Percentiles rank a stretch among this genome's conserved stretches.
phyloP scores from a whole-genome alignment of 92 coral and sea anemone genomes.

The Epizoanthus stellaris region DNA sequence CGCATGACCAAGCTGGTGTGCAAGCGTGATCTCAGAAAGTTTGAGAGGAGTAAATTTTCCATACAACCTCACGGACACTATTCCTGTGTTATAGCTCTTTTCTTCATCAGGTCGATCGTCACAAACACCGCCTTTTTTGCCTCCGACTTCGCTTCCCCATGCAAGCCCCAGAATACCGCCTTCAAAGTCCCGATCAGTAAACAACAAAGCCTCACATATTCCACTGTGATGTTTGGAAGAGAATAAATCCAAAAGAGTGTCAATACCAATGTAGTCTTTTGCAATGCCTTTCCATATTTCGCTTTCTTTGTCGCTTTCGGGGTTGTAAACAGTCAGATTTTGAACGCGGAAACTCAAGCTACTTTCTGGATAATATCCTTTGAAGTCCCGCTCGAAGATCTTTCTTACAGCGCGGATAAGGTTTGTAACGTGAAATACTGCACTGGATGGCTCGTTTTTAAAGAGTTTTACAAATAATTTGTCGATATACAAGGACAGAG shows the following conservation, averaged over 20 bases:
- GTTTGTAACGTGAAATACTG: constrained; percentile 70
- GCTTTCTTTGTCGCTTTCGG: not conserved
- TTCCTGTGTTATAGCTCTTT: constrained; percentile 84
- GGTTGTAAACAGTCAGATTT: constrained; percentile 63
- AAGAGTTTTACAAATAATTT: constrained; percentile 61
- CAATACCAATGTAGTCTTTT: constrained; percentile 73
- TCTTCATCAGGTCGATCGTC: constrained; percentile 49
- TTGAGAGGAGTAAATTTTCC: constrained; percentile 84
- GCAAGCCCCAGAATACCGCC: constrained; percentile 93
- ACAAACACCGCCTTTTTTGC: constrained; percentile 81
- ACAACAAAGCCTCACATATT: constrained; percentile 87
- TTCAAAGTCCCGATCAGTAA: constrained; percentile 88
- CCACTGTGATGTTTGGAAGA: constrained; percentile 58
- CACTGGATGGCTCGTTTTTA: constrained; percentile 67
- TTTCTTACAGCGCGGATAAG: constrained; percentile 78
- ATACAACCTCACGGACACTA: constrained; percentile 78
- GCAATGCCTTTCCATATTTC: constrained; percentile 58
- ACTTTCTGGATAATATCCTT: constrained; percentile 54
- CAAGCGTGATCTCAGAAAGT: constrained; percentile 89
- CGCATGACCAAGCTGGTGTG: constrained; percentile 91
- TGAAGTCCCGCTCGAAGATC: constrained; percentile 71
- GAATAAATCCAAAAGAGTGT: constrained; percentile 72
- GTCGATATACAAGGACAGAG: constrained; percentile 79
- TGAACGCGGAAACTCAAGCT: constrained; percentile 81
- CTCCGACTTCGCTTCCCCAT: constrained; percentile 74